Conservation (phyloP, 2,113 vertebrate species). For the Dromas ardeola region DNA sequence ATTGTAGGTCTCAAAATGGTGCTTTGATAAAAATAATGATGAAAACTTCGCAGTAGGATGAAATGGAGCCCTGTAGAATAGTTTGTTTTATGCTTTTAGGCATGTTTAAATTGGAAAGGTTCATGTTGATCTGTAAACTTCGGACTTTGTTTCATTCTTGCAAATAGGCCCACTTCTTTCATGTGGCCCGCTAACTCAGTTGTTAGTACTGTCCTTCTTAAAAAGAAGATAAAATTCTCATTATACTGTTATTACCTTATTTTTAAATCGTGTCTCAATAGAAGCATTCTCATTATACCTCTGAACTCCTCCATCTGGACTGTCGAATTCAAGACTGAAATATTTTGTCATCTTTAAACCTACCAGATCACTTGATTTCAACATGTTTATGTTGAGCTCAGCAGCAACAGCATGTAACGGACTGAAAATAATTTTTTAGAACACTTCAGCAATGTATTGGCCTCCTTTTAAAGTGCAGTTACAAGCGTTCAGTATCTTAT, state of each 20-base stretch:
- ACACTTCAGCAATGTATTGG: neutral
- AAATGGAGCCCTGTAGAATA: neutral
- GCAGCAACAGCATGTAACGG: neutral
- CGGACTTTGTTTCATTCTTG: neutral
- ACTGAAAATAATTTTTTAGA: neutral
- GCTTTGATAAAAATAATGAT: neutral
- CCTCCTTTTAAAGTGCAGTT: neutral
- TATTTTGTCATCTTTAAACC: slow-evolving; percentile 9
- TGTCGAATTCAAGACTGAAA: neutral
- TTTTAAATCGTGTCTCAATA: neutral
- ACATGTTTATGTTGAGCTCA: neutral
- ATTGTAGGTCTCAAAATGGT: neutral
- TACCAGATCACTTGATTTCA: neutral
- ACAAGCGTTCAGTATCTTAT: neutral
- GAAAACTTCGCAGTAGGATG: neutral
- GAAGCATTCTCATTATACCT: neutral
- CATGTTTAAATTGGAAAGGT: neutral
- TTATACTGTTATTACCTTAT: neutral
- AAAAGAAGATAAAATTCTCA: neutral
- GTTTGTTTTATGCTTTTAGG: neutral
- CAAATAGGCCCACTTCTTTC: neutral
- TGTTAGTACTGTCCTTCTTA: neutral
- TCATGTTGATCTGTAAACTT: neutral
- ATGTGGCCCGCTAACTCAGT: neutral
- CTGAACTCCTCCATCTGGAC: neutral